Evolutionary conservation across 2,113 vertebrate species (phyloP), one percentile per base, ranked within the genome.

Genomic region (Tenebrosternarchus preto): DNA sequence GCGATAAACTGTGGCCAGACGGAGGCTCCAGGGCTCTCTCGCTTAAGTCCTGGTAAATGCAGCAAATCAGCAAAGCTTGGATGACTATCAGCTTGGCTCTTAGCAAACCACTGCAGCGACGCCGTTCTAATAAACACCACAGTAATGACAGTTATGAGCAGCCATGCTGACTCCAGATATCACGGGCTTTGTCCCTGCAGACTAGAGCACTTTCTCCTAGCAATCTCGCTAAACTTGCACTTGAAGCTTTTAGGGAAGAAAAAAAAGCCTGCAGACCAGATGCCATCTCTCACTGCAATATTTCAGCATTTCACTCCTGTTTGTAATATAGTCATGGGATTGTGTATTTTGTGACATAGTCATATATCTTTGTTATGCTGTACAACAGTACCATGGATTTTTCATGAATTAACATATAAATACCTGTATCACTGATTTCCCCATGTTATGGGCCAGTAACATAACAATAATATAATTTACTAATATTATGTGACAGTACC

Each of bases 121-220:
- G 29, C 24, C 16, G 43, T 39, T 22, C 36, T 71, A 71, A 61
- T 63, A 61, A 78, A 79, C 77, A 12, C 67, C 72, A 36, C 31
- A 50, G 27, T 63, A 46, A 61, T 72, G 39, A 72, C 25, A 61
- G 77, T 53, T 53, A 53, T 24, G 24, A 63, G 20, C 68, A 33
- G 56, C 56, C 57, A n/a, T n/a, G 8, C 27, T 29, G 64, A 27
- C 57, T 66, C 46, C 22, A 15, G 43, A 73, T 53, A 80, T 80
- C 36, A 73, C 33, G 73, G 0, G 17, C 46, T 73, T 64, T 53
- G 43, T 77, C 46, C 16, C 20, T 20, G 53, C 36, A 36, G 33
- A 60, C 19, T 25, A 57, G 53, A 4, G 33, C 6, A 15, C 46
- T 71, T 60, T n/a, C n/a, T 25, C 24, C 67, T n/a, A 60, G 33